phyloP scores from a whole-genome alignment of 2,888 invertebrate genomes.

The Vannuccia rotundouncinata region DNA sequence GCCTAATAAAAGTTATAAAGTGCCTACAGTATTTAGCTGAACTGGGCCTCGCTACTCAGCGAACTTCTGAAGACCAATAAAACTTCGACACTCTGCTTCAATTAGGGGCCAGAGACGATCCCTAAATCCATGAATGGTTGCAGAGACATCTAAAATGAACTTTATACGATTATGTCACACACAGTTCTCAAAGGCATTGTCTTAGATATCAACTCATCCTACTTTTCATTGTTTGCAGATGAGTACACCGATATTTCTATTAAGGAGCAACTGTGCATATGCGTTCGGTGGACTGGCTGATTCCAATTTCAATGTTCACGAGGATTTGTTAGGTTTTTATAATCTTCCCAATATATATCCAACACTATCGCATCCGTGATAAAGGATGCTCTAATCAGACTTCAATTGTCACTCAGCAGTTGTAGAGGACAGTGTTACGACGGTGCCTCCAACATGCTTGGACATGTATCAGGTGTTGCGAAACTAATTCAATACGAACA shows the following conservation, averaged over 20 bases:
- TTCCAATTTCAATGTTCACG: neutral
- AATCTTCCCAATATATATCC: too few species aligned
- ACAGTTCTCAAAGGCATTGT: neutral
- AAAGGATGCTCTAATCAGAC: too few species aligned
- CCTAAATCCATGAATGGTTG: neutral
- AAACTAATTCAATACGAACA: too few species aligned
- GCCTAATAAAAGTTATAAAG: neutral
- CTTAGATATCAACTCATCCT: neutral
- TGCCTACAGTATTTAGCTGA: neutral
- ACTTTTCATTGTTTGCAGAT: neutral
- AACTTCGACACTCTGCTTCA: neutral
- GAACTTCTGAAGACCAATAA: neutral
- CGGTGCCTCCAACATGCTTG: too few species aligned
- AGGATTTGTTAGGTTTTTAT: too few species aligned
- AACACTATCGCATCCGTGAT: too few species aligned
- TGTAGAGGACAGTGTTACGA: too few species aligned
- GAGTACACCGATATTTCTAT: neutral
- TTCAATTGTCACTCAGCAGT: too few species aligned
- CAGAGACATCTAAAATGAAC: neutral
- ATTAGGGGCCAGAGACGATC: neutral
- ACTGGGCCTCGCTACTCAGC: neutral
- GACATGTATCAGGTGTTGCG: too few species aligned
- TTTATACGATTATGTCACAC: neutral
- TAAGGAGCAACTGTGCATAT: neutral
- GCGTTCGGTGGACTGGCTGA: neutral